phyloP scores from a whole-genome alignment of 2,113 vertebrate genomes.

The Channa argus region DNA sequence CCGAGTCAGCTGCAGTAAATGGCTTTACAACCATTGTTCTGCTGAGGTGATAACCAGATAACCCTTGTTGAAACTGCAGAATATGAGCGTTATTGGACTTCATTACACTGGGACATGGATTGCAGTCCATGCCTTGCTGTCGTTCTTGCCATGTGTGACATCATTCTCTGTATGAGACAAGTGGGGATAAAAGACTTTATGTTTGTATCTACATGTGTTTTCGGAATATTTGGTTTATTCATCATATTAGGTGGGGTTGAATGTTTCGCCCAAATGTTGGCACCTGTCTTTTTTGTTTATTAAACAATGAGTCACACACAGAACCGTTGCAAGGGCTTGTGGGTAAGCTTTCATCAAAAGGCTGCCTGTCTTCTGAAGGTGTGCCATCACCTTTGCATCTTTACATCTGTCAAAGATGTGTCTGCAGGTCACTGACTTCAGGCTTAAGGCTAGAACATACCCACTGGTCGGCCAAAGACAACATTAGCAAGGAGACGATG shows the following conservation, averaged over 20 bases:
- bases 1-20: constrained; percentile 18
- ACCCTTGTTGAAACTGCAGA: constrained; percentile 34
- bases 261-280: constrained; percentile 62
- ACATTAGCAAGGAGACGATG: constrained; percentile 39
- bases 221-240: constrained; percentile 65
- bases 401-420: constrained; percentile 21
- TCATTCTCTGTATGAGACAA: not conserved
- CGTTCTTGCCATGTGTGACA: not conserved
- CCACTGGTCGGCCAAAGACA: constrained; percentile 42
- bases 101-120: not conserved
- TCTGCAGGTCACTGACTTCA: constrained; percentile 26
- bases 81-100: constrained; percentile 21
- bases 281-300: constrained; percentile 45
- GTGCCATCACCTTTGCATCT: constrained; percentile 37
- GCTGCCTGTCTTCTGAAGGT: constrained; percentile 41
- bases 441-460: not conserved
- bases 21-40: constrained; percentile 52
- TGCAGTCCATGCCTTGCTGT: not conserved
- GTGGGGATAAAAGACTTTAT: not conserved
- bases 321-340: not conserved
- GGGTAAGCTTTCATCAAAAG: constrained; percentile 32
- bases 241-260: constrained; percentile 48
- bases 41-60: constrained; percentile 41
- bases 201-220: not conserved
- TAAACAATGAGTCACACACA: constrained; percentile 34